These are phyloP conservation scores for Corvus moneduloides DNA, from an alignment of 2,113 vertebrate genomes.

Conservation along the genomic window DNA sequence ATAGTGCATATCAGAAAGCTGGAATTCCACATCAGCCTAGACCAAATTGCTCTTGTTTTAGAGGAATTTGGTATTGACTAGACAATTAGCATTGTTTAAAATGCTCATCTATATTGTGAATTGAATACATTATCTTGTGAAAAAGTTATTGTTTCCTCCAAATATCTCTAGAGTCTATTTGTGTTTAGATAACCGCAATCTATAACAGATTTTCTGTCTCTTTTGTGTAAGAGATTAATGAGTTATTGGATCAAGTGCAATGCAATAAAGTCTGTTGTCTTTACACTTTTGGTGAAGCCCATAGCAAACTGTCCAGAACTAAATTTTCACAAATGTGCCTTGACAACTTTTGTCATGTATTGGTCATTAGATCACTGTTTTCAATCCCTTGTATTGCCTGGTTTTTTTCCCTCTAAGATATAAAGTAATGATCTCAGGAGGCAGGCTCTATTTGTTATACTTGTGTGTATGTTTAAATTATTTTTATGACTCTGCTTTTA, in stretches of 20 bases:
- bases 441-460: not conserved
- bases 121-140: not conserved
- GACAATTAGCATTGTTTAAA: not conserved
- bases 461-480: not conserved
- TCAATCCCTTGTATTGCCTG: not conserved
- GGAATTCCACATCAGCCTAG: not conserved
- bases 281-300: not conserved
- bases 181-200: not conserved
- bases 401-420: not conserved
- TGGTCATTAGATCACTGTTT: not conserved
- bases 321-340: not conserved
- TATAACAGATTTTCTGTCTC: not conserved
- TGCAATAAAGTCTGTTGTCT: not conserved
- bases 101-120: not conserved
- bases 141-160: not conserved
- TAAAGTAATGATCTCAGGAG: not conserved
- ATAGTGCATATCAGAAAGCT: not conserved
- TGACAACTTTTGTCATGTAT: not conserved
- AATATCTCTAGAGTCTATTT: not conserved
- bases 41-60: not conserved
- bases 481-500: not conserved
- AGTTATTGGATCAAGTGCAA: not conserved
- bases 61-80: not conserved
- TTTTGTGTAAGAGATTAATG: not conserved
- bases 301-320: not conserved